Evolutionary conservation across 2,113 vertebrate genomes (phyloP), one percentile per base, ranked within the genome.

Genomic region (cattle (Bos taurus)): DNA sequence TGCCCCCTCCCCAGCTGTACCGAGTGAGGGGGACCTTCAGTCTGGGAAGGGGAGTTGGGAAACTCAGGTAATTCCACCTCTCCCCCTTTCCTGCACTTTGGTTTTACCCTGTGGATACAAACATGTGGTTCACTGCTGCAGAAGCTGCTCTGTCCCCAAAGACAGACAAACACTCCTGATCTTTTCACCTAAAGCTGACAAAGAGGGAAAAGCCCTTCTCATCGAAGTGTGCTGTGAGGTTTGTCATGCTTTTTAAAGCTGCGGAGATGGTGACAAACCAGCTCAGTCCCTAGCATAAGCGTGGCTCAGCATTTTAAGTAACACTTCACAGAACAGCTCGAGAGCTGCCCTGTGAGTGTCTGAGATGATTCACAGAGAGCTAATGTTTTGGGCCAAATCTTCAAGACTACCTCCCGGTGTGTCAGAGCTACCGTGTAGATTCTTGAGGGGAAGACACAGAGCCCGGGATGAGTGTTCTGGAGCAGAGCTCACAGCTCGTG

Each of bases 131-230:
- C 6, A 23, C 1, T 30, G 54, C 46, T 56, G 33, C 36, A 62
- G 30, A n/a, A 1, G 25, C 30, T 0, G 5, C 60, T 62, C 74
- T 3, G 11, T 0, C 0, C 28, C 52, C 40, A 28, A 15, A 14
- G 46, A 10, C 5, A 14, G 46, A 10, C 7, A 10, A 23, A 30
- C 19, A 7, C 7, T 26, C 36, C 57, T 25, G 33, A 14, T 25
- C 7, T 36, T 17, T 48, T 6, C n/a, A n/a, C 40, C 64, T 64
- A 13, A 1, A 59, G 6, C 40, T 8, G 11, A 26, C 67, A 40
- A 17, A 30, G 28, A 13, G 36, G 56, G 56, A 26, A 19, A 9
- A n/a, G 77, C 21, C n/a, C 16, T 28, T 21, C n/a, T 50, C 50
- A 7, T 2, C 7, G 1, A 5, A 28, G 50, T 16, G 15, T 1